Conservation (phyloP, 2,888 invertebrate species). For the Ypsolopha scabrella region DNA sequence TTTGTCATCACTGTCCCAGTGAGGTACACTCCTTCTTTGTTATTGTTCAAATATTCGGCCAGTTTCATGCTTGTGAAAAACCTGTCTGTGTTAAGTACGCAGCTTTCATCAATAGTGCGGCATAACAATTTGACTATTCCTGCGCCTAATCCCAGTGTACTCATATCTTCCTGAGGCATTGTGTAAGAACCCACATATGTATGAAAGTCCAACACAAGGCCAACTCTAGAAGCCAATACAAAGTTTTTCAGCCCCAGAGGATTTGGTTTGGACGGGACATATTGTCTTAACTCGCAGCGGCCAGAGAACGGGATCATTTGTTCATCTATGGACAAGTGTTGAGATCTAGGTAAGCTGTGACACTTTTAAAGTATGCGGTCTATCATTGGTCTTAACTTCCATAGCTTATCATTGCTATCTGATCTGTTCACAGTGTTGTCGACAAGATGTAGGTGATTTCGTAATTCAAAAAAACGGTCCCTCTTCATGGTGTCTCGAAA, state of each 20-base stretch:
- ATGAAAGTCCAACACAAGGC: slow-evolving; percentile 17
- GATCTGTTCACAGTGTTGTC: not conserved
- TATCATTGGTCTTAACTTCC: not conserved
- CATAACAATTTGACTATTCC: not conserved
- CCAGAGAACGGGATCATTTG: slow-evolving; percentile 22
- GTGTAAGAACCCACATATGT: slow-evolving; percentile 1
- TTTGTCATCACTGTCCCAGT: not conserved
- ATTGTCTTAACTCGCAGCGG: slow-evolving; percentile 9
- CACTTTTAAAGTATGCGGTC: not conserved
- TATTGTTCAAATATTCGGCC: not conserved
- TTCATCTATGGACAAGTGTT: slow-evolving; percentile 18
- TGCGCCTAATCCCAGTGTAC: slow-evolving; percentile 1
- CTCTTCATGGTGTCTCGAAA: slow-evolving; percentile 5
- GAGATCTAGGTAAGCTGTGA: not conserved
- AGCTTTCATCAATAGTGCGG: no score
- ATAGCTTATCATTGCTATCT: slow-evolving; percentile 2
- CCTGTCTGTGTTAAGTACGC: no score
- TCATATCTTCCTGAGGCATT: not conserved
- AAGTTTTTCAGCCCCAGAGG: slow-evolving; percentile 1
- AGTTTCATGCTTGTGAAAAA: no score
- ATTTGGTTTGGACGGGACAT: slow-evolving; percentile 3
- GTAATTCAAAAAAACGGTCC: slow-evolving; percentile 6
- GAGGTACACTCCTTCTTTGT: not conserved
- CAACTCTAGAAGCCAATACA: slow-evolving; percentile 17
- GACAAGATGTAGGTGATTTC: slow-evolving; percentile 3